Conservation (phyloP, 2,113 vertebrate species). For the Leptosomus discolor region DNA sequence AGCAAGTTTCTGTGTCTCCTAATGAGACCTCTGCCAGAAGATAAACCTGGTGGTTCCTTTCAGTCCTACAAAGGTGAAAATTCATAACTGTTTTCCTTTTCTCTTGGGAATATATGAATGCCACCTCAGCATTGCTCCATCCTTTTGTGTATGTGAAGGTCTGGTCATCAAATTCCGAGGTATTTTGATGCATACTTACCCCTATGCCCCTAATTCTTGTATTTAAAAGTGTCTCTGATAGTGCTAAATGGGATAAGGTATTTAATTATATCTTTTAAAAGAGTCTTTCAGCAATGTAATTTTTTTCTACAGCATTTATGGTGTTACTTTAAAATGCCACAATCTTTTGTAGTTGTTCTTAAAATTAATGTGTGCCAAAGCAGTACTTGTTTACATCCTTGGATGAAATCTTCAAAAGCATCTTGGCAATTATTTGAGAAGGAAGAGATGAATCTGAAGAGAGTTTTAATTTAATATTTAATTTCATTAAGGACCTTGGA, state of each 20-base stretch:
- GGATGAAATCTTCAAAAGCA: conserved; percentile 46
- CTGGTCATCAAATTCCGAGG: neutral
- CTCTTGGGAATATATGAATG: neutral
- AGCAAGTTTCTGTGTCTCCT: neutral
- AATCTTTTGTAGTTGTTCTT: neutral
- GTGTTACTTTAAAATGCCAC: neutral
- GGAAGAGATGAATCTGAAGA: conserved; percentile 48
- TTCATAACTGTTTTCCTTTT: neutral
- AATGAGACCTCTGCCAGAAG: neutral
- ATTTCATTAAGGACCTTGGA: conserved; percentile 60
- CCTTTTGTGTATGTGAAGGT: neutral
- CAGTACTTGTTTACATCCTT: conserved; percentile 9
- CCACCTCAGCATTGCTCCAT: neutral
- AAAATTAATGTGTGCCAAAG: neutral
- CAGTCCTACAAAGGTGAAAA: neutral
- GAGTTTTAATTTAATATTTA: conserved; percentile 64
- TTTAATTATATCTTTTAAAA: neutral
- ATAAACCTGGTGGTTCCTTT: neutral
- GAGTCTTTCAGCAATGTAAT: neutral
- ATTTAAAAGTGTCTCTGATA: neutral
- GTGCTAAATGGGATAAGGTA: neutral
- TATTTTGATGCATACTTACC: neutral
- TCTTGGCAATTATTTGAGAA: conserved; percentile 51
- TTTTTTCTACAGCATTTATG: neutral
- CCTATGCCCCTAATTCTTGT: accelerated